These are phyloP conservation scores for Tiliacea citrago DNA, from an alignment of 2,888 invertebrate species.

Conservation along the genomic window DNA sequence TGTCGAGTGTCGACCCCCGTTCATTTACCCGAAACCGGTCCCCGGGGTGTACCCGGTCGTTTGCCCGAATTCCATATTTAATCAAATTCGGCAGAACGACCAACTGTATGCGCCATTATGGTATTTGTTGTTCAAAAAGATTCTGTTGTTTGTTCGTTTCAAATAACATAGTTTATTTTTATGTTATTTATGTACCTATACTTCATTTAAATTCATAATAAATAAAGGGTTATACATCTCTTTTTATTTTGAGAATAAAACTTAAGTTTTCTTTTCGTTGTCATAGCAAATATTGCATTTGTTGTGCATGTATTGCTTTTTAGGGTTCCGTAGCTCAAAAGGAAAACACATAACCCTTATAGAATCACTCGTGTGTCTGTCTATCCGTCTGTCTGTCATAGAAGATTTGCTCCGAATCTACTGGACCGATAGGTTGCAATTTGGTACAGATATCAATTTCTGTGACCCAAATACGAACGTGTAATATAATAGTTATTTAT, in stretches of 20 bases:
- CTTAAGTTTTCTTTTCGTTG: neutral
- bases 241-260: neutral
- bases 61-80: neutral
- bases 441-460: too few relatives aligned
- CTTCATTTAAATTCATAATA: neutral
- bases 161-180: neutral
- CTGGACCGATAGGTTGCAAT: too few relatives aligned
- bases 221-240: neutral
- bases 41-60: neutral
- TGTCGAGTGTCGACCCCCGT: neutral
- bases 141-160: neutral
- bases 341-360: too few relatives aligned
- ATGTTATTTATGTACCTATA: neutral
- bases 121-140: neutral
- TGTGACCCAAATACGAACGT: too few relatives aligned
- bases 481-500: too few relatives aligned
- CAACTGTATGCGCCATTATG: neutral
- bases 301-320: too few relatives aligned
- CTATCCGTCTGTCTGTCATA: too few relatives aligned
- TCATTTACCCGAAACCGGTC: too few relatives aligned
- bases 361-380: too few relatives aligned
- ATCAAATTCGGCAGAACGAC: neutral
- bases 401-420: too few relatives aligned
- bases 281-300: too few relatives aligned
- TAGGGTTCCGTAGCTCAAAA: too few relatives aligned